A percentile compares a stretch with the other conserved stretches of the same genome.
These are phyloP conservation scores for Subanguina moxae DNA, from an alignment of 1,140 invertebrate genomes.

Conservation along the genomic window DNA sequence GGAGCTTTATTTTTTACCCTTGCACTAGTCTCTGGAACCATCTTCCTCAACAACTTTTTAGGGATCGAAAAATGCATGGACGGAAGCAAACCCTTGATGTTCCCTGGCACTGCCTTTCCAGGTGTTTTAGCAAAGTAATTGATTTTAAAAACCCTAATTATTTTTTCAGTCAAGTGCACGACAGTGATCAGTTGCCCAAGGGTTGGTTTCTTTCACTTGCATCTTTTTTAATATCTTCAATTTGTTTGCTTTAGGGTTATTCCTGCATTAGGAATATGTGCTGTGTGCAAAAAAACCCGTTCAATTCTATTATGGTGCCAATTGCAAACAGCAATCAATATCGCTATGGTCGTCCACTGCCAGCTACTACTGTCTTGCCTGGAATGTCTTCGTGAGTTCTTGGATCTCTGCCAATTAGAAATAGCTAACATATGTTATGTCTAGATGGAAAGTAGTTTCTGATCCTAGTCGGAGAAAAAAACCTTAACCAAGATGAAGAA, in stretches of 20 bases:
- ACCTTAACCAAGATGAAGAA: too few species aligned
- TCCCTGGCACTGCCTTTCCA: constrained; percentile 32
- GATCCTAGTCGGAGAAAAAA: too few species aligned
- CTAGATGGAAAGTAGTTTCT: too few species aligned
- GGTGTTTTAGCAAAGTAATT: not conserved
- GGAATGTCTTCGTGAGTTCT: too few species aligned
- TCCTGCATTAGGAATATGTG: constrained; percentile 4
- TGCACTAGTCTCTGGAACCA: too few species aligned
- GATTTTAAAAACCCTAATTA: not conserved
- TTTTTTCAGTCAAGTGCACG: not conserved
- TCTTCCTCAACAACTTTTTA: constrained; percentile 16
- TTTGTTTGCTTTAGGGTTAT: not conserved
- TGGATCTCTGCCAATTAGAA: too few species aligned
- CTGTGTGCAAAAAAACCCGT: not conserved
- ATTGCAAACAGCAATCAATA: not conserved
- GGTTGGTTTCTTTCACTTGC: too few species aligned
- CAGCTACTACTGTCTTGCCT: too few species aligned
- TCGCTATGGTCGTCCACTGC: too few species aligned
- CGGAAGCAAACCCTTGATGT: constrained; percentile 37
- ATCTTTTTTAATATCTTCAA: too few species aligned
- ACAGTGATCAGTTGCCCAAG: constrained; percentile 1
- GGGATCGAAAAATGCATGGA: constrained; percentile 35
- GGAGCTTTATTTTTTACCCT: too few species aligned
- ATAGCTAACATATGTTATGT: too few species aligned
- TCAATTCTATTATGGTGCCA: not conserved